Base-by-base conservation (phyloP, 2,888 invertebrate genomes). In the Rhaphigaster nebulosa region DNA sequence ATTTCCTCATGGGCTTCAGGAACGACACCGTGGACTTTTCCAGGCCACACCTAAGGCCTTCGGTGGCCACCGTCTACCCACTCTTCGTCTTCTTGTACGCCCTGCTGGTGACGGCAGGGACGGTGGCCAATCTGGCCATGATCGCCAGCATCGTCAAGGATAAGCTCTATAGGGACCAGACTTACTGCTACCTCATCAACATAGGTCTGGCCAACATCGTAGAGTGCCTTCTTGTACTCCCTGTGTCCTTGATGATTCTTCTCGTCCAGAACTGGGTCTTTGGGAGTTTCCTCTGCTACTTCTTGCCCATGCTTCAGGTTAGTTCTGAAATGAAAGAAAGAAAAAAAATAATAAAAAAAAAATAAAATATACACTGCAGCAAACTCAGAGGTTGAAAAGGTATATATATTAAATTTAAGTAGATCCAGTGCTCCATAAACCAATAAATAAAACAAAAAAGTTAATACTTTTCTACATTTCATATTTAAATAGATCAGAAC, bases 251-350 rank as follows among this genome's bases (percentile, higher is more conserved):
- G 92, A 95, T 95, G 92, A 96, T 96, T 89, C 94, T 96, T 92
- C 94, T 96, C 70, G 94, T 96, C 91, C 95, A 96, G 93, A 96
- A 96, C 93, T 96, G 96, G 96, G 94, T 96, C 91, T 95, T 96
- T 92, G 96, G 96, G 15, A 95, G 96, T 92, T 95, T 96, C 92
- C 93, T 96, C 91, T 97, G 97, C 94, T 96, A 95, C 93, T 96
- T 96, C 93, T 93, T 96, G 92, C 96, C 97, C 0, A 96, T 97
- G 95, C 93, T 96, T 92, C 97, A 96, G 95, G 96, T 96, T 93
- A 76, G 70, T 76, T 76, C 20, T 76, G 34, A 38, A 38, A 76
- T 76, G 8, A 76, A 76, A 34, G 38, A 38, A 38, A 76, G 23
- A 3, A 20, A 76, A 70, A 29, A 76, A 70, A 70, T 6, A 34